Base-by-base conservation (phyloP, 1,140 invertebrate species). In the Pogonognathellus flavescens region DNA sequence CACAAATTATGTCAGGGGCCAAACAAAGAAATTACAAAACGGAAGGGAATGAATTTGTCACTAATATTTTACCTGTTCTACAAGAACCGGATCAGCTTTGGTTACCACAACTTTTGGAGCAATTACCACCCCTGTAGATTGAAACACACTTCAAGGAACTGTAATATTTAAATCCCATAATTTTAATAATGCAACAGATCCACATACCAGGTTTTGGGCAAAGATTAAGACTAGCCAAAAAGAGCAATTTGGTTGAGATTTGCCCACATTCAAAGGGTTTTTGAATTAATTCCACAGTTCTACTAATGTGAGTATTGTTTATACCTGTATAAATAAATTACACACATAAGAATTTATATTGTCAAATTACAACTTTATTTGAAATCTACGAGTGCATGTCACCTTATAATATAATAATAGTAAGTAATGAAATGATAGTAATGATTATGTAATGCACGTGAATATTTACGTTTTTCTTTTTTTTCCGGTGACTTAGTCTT, bases 151-250 rank as follows among this genome's bases (percentile, higher is more conserved):
- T 31, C n/a, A n/a, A n/a, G n/a, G n/a, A 14, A 14, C 3, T 7
- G 4, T 31, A 10, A 70, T n/a, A 9, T 57, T 57, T n/a, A n/a
- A 55, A 14, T 55, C 10, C 11, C 53, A 55, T 14, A n/a, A n/a
- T n/a, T n/a, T n/a, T 55, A n/a, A 22, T 22, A 66, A 10, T 1
- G 11, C 0, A 20, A 66, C 11, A 25, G 7, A 66, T 2, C 20
- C 25, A 49, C 18, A 20, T 76, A 76, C 70, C 70, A n/a, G 70
- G 70, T 76, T 76, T 76, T n/a, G 70, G 70, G 18, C 70, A 76
- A 16, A 76, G 70, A 18, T 76, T 76, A n/a, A 76, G 70, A 50
- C 70, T 76, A 16, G 70, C 70, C 70, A 76, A 49, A 10, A 76
- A 76, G 3, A 76, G 25, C 10, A 76, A 16, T 18, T 76, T 76